Base-by-base conservation (phyloP, 2,888 invertebrate species). In the Eupithecia pulchellata region DNA sequence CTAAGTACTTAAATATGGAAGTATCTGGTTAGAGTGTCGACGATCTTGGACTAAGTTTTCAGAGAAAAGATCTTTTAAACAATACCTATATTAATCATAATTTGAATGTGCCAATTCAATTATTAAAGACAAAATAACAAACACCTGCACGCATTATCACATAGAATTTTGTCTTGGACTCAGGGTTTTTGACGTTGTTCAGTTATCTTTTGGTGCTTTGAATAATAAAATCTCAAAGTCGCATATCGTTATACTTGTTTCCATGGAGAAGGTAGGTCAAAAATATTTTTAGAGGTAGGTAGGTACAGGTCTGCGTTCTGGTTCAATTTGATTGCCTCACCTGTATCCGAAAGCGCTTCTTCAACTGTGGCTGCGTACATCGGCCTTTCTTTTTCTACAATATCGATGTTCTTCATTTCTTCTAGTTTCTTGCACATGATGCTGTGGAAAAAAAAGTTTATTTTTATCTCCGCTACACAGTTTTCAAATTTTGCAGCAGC, bases 261-360 rank as follows among this genome's bases (percentile, higher is more conserved):
- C n/a, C n/a, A n/a, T n/a, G n/a, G n/a, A n/a, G n/a, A n/a, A n/a
- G n/a, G n/a, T n/a, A n/a, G n/a, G n/a, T n/a, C n/a, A n/a, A n/a
- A n/a, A n/a, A n/a, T n/a, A n/a, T n/a, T n/a, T n/a, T n/a, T n/a
- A n/a, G n/a, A n/a, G n/a, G n/a, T n/a, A n/a, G n/a, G n/a, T n/a
- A n/a, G n/a, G 20, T 47, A 47, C 9, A 9, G 0, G n/a, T 20
- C 0, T 47, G 42, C 42, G 17, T 39, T 4, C 8, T 11, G 11
- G 9, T 17, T 27, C 27, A 27, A 17, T 29, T 27, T 32, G 29
- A 30, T 30, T n/a, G 1, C 2, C 79, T 78, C 75, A 92, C 93
- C 93, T 73, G 92, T 90, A 39, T 89, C 83, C 30, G 85, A 82
- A 0, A 93, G 80, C 0, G 93, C 93, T 30, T 93, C 93, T 71